These are phyloP conservation scores for Danionella dracula DNA, from an alignment of 2,797 vertebrate genomes.

Conservation along the genomic window DNA sequence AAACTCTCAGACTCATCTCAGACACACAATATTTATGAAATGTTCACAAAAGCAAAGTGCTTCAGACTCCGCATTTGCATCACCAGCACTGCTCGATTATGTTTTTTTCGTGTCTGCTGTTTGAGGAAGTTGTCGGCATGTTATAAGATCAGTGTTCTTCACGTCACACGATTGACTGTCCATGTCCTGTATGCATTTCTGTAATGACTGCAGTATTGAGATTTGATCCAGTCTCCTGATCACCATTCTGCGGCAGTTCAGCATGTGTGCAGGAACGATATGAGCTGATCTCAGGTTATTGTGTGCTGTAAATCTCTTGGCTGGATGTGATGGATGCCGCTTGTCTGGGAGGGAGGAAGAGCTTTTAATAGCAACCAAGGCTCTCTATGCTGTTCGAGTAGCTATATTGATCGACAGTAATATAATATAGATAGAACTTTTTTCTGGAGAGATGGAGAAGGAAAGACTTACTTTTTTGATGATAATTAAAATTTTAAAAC, in stretches of 20 bases:
- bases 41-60: neutral
- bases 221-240: neutral
- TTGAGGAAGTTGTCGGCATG: too few species aligned
- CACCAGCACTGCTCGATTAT: too few species aligned
- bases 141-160: too few species aligned
- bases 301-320: constrained; percentile 14
- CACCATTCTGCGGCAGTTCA: neutral
- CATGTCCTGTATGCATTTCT: neutral
- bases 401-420: constrained; percentile 30
- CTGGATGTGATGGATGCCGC: constrained; percentile 21
- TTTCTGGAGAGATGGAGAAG: too few species aligned
- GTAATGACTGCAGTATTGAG: neutral
- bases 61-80: neutral
- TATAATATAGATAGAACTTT: constrained; percentile 12
- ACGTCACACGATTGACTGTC: neutral
- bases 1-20: neutral
- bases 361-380: constrained; percentile 26
- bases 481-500: too few species aligned
- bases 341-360: constrained; percentile 13
- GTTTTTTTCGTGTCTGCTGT: too few species aligned
- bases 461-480: too few species aligned
- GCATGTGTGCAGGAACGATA: neutral
- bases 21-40: too few species aligned
- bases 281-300: constrained; percentile 19
- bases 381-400: constrained; percentile 20